Base-by-base conservation (phyloP, 2,113 vertebrate species). In the Abramis brama region DNA sequence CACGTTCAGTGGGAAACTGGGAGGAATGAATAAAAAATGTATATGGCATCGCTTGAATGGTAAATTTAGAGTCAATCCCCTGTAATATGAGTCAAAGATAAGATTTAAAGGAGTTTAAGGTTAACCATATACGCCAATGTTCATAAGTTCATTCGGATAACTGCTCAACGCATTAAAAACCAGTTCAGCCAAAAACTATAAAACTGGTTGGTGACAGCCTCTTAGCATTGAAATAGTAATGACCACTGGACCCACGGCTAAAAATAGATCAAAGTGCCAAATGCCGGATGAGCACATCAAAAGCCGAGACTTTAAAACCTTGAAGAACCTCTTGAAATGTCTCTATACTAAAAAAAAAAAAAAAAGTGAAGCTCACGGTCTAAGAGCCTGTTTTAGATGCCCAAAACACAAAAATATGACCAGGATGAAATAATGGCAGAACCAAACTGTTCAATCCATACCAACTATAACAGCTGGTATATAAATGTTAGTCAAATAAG, bases 151-250 rank as follows among this genome's bases (percentile, higher is more conserved):
- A 39, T 70, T 70, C 2, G 6, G 4, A 5, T 43, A 43, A 71
- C 39, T 23, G 70, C 10, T 45, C 4, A n/a, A 74, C 2, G 6
- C 71, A 74, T 74, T 78, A 55, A 78, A 77, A 77, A 55, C 9
- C 3, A 55, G 30, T 55, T 21, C 7, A 19, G 9, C 7, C 71
- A 57, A 3, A 27, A 78, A 3, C 19, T 4, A 11, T 21, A 33
- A 57, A 33, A 6, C 4, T 57, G 75, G 70, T 57, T 82, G 59
- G 75, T 68, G 77, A 59, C 21, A 7, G 47, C 90, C 36, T 19
- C 90, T 92, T 88, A 89, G 87, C 78, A 73, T 91, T 93, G 90
- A 92, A 93, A 92, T 91, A 92, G 88, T 92, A 90, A 93, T 92
- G 93, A 93, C 90, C 85, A 77, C 87, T 85, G 89, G 87, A 70